These are phyloP conservation scores for Liasis olivaceus DNA, from an alignment of 2,797 vertebrate genomes.

Conservation along the genomic window DNA sequence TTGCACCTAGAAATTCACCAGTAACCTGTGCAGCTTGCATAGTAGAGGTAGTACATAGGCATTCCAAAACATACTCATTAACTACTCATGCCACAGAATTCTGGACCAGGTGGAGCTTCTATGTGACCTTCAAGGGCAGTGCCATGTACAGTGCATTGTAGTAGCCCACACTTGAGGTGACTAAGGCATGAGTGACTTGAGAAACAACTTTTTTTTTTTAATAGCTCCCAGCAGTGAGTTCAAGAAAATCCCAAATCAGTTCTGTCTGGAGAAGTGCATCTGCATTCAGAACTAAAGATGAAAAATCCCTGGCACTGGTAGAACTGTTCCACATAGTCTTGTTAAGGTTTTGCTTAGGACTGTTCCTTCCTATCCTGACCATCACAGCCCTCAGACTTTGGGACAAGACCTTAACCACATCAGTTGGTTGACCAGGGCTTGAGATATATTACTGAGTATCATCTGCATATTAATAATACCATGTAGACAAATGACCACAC, in stretches of 20 bases:
- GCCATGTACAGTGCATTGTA: too few species aligned
- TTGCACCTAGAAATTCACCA: too few species aligned
- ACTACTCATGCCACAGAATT: neutral
- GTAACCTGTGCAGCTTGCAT: neutral
- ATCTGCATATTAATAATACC: neutral
- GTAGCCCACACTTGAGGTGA: neutral
- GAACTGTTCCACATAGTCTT: neutral
- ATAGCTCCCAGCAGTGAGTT: neutral
- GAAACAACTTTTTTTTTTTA: neutral
- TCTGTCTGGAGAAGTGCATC: neutral
- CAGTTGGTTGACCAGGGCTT: neutral
- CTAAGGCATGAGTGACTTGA: neutral
- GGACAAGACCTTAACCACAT: neutral
- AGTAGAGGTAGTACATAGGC: neutral
- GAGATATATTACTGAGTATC: neutral
- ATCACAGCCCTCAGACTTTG: neutral
- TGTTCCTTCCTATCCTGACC: neutral
- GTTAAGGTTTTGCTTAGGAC: neutral
- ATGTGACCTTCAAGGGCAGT: neutral
- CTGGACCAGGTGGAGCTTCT: neutral
- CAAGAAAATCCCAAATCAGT: neutral
- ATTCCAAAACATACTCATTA: neutral
- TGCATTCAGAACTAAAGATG: neutral
- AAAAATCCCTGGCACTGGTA: neutral
- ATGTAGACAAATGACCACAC: neutral